phyloP scores from a whole-genome alignment of 2,797 vertebrate genomes.

The Otolemur crassicaudatus region DNA sequence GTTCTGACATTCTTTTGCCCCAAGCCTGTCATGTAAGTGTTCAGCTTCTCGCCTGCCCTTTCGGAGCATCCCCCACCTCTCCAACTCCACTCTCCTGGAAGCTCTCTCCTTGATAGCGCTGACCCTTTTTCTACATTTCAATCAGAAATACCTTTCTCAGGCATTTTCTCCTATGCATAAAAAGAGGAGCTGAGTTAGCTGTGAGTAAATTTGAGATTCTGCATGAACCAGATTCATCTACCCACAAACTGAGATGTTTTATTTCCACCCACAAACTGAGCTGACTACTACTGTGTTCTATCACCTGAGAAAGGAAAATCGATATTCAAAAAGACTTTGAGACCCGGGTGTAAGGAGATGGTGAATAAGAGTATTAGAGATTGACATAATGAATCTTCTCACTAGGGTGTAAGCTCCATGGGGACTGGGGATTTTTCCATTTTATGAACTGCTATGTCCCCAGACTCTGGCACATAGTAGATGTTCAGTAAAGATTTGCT shows the following conservation, averaged over 20 bases:
- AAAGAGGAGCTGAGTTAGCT: neutral
- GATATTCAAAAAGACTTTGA: slow-evolving; percentile 11
- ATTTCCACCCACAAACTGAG: slow-evolving; percentile 34
- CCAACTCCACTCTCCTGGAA: neutral
- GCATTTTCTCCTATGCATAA: slow-evolving; percentile 32
- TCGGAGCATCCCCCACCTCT: fast-evolving
- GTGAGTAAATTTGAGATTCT: slow-evolving; percentile 39
- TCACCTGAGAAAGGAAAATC: slow-evolving; percentile 39
- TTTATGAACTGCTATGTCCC: neutral
- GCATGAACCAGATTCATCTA: neutral
- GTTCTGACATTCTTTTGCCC: neutral
- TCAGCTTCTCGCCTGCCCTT: neutral
- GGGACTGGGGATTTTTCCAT: neutral
- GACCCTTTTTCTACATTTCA: slow-evolving; percentile 26
- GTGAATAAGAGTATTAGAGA: neutral
- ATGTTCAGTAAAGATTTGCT: neutral
- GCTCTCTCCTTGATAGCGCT: neutral
- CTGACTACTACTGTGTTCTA: slow-evolving; percentile 22
- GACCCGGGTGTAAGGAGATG: neutral
- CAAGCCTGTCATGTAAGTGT: neutral
- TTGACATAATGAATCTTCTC: neutral
- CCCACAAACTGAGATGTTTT: neutral
- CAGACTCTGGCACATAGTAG: neutral
- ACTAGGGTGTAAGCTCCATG: neutral
- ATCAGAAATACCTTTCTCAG: neutral